Evolutionary conservation across 2,797 vertebrate genomes (phyloP).

Genomic region (Synanceia verrucosa): DNA sequence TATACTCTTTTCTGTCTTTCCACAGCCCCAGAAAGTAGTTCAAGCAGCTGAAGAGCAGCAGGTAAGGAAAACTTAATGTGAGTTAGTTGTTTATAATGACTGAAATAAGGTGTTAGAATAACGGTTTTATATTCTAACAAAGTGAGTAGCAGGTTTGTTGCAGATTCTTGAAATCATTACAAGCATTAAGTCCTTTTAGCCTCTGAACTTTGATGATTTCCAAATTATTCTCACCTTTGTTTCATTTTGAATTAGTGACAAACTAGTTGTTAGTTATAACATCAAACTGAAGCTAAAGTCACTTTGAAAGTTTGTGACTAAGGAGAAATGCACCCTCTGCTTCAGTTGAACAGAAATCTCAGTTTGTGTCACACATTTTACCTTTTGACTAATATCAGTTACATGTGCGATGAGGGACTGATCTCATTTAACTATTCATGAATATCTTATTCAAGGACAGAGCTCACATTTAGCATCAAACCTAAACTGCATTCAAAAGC

Average conservation of each 20-base stretch:
- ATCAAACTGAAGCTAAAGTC: constrained; percentile 5
- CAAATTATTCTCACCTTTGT: background rate
- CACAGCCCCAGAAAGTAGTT: constrained; percentile 75
- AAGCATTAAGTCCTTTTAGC: background rate
- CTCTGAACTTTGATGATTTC: background rate
- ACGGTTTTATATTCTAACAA: background rate
- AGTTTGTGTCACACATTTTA: constrained; percentile 54
- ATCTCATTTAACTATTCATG: constrained; percentile 27
- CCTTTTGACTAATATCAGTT: constrained; percentile 53
- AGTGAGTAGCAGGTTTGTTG: background rate
- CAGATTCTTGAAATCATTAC: background rate
- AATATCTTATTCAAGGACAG: background rate
- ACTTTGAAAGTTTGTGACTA: constrained; percentile 4
- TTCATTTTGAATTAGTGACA: background rate
- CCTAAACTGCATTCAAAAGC: constrained; percentile 3
- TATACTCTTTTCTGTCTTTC: constrained; percentile 38
- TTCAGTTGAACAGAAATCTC: constrained; percentile 56
- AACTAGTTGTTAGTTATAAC: background rate
- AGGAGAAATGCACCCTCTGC: constrained; percentile 1
- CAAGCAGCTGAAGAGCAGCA: constrained; percentile 72
- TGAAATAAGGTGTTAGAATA: background rate
- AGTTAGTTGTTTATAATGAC: background rate
- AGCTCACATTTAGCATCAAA: constrained; percentile 2
- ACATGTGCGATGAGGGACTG: background rate
- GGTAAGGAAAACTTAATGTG: constrained; percentile 61